Evolutionary conservation across 1,140 invertebrate genomes (phyloP).

Genomic region (Drosophila trapezifrons): DNA sequence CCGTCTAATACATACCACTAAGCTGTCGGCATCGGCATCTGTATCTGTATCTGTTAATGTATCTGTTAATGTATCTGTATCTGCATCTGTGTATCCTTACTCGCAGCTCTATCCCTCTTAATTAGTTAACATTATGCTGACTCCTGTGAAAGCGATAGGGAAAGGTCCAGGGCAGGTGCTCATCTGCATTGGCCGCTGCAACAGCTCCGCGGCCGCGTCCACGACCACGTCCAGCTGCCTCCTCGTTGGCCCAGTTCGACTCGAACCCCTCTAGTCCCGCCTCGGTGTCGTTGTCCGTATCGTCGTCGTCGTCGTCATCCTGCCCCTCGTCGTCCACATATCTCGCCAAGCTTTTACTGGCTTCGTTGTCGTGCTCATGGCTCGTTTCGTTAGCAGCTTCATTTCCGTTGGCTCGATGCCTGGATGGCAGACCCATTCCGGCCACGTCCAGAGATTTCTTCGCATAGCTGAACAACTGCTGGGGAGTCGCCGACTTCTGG

Average conservation of each 20-base stretch:
- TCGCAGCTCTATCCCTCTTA: slow-evolving; percentile 19
- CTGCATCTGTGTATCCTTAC: slow-evolving; percentile 24
- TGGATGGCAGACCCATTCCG: slow-evolving; percentile 36
- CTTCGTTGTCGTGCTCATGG: slow-evolving; percentile 49
- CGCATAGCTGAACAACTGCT: slow-evolving; percentile 59
- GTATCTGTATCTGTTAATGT: slow-evolving; percentile 24
- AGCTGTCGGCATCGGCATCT: slow-evolving; percentile 36
- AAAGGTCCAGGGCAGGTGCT: slow-evolving; percentile 58
- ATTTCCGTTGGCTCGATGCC: slow-evolving; percentile 70
- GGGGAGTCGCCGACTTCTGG: slow-evolving; percentile 13
- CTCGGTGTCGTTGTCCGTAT: slow-evolving; percentile 18
- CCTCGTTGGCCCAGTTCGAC: slow-evolving; percentile 54
- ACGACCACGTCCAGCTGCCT: slow-evolving; percentile 35
- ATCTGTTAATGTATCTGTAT: slow-evolving; percentile 27
- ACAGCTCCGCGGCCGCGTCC: slow-evolving; percentile 2
- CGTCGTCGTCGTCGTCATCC: slow-evolving; percentile 18
- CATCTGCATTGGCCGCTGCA: slow-evolving; percentile 50
- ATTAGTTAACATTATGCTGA: slow-evolving; percentile 67
- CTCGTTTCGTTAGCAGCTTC: slow-evolving; percentile 76
- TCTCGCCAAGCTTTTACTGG: slow-evolving; percentile 55
- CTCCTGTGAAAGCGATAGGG: slow-evolving; percentile 71
- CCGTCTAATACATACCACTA: slow-evolving; percentile 48
- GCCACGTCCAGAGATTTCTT: slow-evolving; percentile 64
- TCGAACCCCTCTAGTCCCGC: slow-evolving; percentile 23
- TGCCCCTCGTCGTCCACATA: slow-evolving; percentile 19